Base-by-base conservation (phyloP, 2,797 vertebrate species). In the Gallinago nigripennis region DNA sequence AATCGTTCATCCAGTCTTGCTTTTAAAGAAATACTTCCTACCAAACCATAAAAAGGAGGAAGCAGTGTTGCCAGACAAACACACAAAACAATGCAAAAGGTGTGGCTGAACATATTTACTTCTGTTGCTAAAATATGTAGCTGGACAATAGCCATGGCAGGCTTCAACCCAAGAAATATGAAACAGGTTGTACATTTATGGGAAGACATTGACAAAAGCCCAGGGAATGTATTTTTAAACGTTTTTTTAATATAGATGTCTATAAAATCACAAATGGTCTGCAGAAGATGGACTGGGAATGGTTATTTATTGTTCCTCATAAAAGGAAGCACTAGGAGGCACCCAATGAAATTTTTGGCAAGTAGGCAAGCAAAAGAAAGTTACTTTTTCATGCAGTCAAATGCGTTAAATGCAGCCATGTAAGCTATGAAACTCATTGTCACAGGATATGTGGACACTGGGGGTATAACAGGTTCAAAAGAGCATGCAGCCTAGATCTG, bases 201-300 rank as follows among this genome's bases (percentile, higher is more conserved):
- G 68, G 56, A 90, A 93, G 77, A 77, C 48, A 73, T 27, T 80
- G 87, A 78, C 91, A 88, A 95, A 91, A 95, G 63, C 77, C 87
- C 56, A 82, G 63, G 63, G 91, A 91, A 81, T 39, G 35, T 69
- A 58, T 83, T 90, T 91, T 92, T 11, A 85, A 94, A 41, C 37
- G n/a, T 64, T 66, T 92, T 92, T 92, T 78, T 3, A 3, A 88
- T 78, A 90, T 33, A 86, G 30, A 76, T 75, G 63, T 81, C 82
- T 92, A 48, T 91, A 84, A 96, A 95, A 61, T 91, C 43, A 69
- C 58, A 86, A 91, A 54, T 54, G 65, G 33, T 71, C 84, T 81
- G 64, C 33, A 86, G 60, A 87, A 85, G 60, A 89, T 78, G 68
- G 85, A 57, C 71, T 68, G 88, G 41, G 65, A 90, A 86, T 46